These are phyloP conservation scores for Galaxea fascicularis DNA, from an alignment of 92 coral and sea anemone species.

Conservation along the genomic window DNA sequence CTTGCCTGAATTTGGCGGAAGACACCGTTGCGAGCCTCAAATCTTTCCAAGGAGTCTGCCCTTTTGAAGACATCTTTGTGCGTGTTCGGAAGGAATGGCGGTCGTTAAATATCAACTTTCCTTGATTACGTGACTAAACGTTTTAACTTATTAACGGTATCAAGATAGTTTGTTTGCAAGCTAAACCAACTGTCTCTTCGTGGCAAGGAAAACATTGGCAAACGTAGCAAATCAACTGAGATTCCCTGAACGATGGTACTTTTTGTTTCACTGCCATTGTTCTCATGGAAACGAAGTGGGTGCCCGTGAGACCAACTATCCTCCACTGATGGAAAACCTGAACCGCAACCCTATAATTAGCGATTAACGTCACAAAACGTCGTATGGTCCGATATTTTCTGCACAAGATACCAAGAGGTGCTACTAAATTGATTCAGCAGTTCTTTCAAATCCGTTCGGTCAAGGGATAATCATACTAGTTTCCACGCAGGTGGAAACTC, in stretches of 20 bases:
- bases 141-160: too few relatives aligned
- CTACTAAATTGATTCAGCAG: background rate
- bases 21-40: constrained; percentile 65
- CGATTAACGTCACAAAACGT: constrained; percentile 39
- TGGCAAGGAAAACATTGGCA: background rate
- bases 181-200: background rate
- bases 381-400: background rate
- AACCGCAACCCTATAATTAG: constrained; percentile 41
- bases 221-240: constrained; percentile 21
- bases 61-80: constrained; percentile 18
- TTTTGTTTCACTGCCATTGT: constrained; percentile 15
- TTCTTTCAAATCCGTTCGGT: background rate
- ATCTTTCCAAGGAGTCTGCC: constrained; percentile 71
- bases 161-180: constrained; percentile 40
- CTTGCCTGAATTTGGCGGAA: constrained; percentile 87
- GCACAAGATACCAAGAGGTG: background rate
- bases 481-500: background rate
- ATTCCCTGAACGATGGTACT: background rate
- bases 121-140: background rate
- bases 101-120: background rate
- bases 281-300: constrained; percentile 39
- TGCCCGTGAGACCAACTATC: background rate
- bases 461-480: background rate
- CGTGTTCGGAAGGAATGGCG: too few relatives aligned
- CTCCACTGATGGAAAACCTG: background rate